Evolutionary conservation across 2,113 vertebrate species (phyloP), one percentile per base, ranked within the genome.

Genomic region (Petrocephalus microphthalmus): DNA sequence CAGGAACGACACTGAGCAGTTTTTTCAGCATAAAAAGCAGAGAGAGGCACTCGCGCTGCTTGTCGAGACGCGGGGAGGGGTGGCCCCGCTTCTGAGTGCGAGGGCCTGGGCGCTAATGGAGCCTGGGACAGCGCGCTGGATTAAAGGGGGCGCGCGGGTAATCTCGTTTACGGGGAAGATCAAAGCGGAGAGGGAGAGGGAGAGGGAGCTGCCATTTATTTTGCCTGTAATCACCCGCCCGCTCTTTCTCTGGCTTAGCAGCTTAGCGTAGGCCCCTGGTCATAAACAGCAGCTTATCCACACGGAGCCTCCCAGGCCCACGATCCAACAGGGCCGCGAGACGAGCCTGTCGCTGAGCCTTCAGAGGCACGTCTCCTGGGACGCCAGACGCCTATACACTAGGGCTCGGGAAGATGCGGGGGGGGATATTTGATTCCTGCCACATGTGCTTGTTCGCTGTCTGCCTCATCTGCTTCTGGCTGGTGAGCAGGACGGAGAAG

Each of bases 121-220:
- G 87, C 87, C 11, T 47, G 82, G 89, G 88, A 90, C 10, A 87
- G 64, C 53, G 90, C 67, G 78, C 84, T 60, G 90, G 88, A 93
- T 94, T 92, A 91, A 89, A 90, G 90, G 89, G 89, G 89, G 82
- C 89, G 91, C 90, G 90, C 90, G 94, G 92, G 92, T 93, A 91
- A 92, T 93, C 90, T 91, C n/a, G 67, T 91, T 92, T 89, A 87
- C 91, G 91, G 89, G 85, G 86, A 88, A 92, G 91, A 92, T 95
- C 92, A 94, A 93, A 95, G 93, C 88, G n/a, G n/a, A 11, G 85
- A 13, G 71, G 37, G 29, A 19, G 71, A 90, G 88, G 37, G 82
- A 87, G 90, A 85, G 82, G 74, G 15, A 4, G 60, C 67, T 87
- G 19, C 7, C 29, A 86, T 89, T 91, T 89, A 88, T 89, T 86